Conservation (phyloP, 2,888 invertebrate species). For the Idaea dimidiata region DNA sequence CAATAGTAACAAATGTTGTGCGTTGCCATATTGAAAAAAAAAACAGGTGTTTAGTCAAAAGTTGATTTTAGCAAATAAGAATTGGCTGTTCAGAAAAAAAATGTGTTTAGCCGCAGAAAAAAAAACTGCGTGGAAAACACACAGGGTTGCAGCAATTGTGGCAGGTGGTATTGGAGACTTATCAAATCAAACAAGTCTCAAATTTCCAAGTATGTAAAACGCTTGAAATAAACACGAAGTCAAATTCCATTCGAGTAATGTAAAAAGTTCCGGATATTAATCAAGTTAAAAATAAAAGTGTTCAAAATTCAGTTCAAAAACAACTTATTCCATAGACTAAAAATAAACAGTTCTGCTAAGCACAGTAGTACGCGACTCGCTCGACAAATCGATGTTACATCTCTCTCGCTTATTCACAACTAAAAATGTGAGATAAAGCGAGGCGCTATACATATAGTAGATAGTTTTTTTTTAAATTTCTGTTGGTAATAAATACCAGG, state of each 20-base stretch:
- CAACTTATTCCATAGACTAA: no score
- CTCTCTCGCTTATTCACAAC: neutral
- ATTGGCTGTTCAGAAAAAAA: no score
- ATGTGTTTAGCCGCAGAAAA: neutral
- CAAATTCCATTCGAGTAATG: neutral
- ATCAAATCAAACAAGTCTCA: neutral
- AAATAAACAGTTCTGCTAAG: neutral
- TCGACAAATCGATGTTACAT: constrained; percentile 3
- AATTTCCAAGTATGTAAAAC: neutral
- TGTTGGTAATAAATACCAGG: no score
- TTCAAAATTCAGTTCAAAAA: no score
- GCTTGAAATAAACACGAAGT: neutral
- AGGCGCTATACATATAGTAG: neutral
- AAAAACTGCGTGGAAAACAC: neutral
- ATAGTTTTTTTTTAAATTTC: neutral
- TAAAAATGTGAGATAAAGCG: neutral
- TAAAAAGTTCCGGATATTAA: neutral
- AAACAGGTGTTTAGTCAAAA: neutral
- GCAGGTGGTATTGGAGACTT: neutral
- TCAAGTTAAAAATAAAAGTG: neutral
- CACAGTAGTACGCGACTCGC: constrained; percentile 34
- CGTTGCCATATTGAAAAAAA: neutral
- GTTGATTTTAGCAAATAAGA: neutral
- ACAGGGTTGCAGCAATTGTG: neutral
- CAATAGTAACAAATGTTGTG: neutral